Evolutionary conservation across 1,140 invertebrate species (phyloP).

Genomic region (Maconellicoccus hirsutus): DNA sequence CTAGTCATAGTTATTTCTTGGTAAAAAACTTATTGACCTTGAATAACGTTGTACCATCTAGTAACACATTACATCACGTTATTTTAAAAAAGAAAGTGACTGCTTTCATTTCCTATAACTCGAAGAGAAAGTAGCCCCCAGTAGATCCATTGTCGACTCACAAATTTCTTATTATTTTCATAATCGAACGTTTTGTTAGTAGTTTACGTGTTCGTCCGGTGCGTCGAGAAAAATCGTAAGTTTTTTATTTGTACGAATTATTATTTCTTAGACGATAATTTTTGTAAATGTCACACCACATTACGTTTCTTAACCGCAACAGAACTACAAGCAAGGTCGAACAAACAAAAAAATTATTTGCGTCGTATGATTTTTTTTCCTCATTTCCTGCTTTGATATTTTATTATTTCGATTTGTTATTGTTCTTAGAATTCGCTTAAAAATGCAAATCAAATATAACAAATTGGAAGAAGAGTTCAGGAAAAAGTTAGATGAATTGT

Average conservation of each 20-base stretch:
- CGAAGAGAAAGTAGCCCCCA: background rate
- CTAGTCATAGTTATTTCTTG: background rate
- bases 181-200: background rate
- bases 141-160: background rate
- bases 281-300: too few relatives aligned
- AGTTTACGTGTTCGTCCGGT: background rate
- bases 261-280: too few relatives aligned
- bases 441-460: constrained; percentile 43
- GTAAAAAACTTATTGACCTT: background rate
- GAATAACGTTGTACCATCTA: background rate
- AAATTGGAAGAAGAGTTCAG: constrained; percentile 47
- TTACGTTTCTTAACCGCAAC: too few relatives aligned
- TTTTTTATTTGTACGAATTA: too few relatives aligned
- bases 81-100: background rate
- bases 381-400: too few relatives aligned
- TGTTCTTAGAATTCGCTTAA: constrained; percentile 16
- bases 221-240: too few relatives aligned
- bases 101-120: background rate
- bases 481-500: constrained; percentile 50
- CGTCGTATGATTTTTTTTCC: too few relatives aligned
- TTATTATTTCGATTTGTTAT: background rate
- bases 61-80: background rate
- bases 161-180: background rate
- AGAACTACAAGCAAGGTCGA: too few relatives aligned
- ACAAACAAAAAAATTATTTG: too few relatives aligned